A percentile compares a stretch with the other conserved stretches of the same genome.
Evolutionary conservation across 1,140 invertebrate genomes (phyloP).

Genomic region (Gonioctena quinquepunctata): DNA sequence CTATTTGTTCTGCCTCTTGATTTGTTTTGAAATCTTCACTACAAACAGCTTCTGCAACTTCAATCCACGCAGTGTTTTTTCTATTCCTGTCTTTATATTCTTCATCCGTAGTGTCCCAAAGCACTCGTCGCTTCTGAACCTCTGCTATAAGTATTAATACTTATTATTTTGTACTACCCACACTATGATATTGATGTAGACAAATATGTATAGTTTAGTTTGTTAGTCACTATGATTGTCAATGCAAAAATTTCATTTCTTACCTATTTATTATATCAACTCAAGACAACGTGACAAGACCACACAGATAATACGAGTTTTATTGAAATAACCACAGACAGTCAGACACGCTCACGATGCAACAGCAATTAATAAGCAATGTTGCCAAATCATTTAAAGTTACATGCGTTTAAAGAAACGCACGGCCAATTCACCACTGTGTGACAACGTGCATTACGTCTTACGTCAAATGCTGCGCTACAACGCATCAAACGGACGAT

Average conservation of each 20-base stretch:
- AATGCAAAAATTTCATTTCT: background rate
- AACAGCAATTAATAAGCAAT: background rate
- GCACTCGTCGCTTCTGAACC: slow-evolving; percentile 7
- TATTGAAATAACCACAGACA: background rate
- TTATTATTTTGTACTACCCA: slow-evolving; percentile 3
- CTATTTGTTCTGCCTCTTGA: slow-evolving; percentile 17
- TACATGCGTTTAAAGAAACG: slow-evolving; percentile 2
- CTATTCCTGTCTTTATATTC: slow-evolving; percentile 14
- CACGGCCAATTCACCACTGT: slow-evolving; percentile 7
- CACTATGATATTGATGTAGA: background rate
- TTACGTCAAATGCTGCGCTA: slow-evolving; percentile 4
- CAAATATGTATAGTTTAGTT: slow-evolving; percentile 1
- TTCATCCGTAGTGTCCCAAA: slow-evolving; percentile 18
- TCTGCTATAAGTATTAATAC: slow-evolving; percentile 12
- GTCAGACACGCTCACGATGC: background rate
- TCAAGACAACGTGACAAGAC: slow-evolving; percentile 1
- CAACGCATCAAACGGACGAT: slow-evolving; percentile 5
- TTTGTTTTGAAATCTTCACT: slow-evolving; percentile 12
- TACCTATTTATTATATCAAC: background rate
- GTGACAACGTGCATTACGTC: background rate
- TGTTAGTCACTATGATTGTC: slow-evolving; percentile 8
- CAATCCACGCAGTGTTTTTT: slow-evolving; percentile 8
- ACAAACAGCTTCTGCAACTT: slow-evolving; percentile 14
- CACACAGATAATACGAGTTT: slow-evolving; percentile 6
- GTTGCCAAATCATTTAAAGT: slow-evolving; percentile 1